phyloP scores from a whole-genome alignment of 2,113 vertebrate genomes.

The Oxyruncus cristatus region DNA sequence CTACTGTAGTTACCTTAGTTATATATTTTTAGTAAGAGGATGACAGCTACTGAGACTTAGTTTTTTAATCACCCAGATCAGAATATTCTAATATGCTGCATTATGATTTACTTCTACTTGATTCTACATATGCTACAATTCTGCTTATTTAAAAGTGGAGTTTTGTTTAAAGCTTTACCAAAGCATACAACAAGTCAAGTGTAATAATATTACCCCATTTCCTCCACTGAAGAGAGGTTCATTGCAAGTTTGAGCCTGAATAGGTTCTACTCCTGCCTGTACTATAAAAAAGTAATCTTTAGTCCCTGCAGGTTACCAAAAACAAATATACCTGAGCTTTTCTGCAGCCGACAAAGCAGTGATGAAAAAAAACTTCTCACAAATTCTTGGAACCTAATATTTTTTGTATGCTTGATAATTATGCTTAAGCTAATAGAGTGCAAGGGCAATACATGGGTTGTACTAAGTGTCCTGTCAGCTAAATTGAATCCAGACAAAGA shows the following conservation, averaged over 20 bases:
- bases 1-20: not conserved
- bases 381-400: not conserved
- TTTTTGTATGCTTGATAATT: not conserved
- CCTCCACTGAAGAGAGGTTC: not conserved
- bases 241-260: not conserved
- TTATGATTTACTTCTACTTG: not conserved
- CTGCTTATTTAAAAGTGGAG: not conserved
- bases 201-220: not conserved
- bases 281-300: not conserved
- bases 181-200: not conserved
- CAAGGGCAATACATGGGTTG: not conserved
- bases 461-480: not conserved
- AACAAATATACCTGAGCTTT: not conserved
- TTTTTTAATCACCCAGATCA: not conserved
- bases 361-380: not conserved
- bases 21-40: not conserved
- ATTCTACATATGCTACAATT: not conserved
- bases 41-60: not conserved
- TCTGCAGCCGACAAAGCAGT: not conserved
- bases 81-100: not conserved
- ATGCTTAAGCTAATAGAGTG: not conserved
- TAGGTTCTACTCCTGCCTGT: not conserved
- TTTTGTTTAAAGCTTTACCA: not conserved
- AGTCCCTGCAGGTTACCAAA: not conserved
- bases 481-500: not conserved